Base-by-base conservation (phyloP, 2,797 vertebrate genomes). In the Sebastolobus altivelis region DNA sequence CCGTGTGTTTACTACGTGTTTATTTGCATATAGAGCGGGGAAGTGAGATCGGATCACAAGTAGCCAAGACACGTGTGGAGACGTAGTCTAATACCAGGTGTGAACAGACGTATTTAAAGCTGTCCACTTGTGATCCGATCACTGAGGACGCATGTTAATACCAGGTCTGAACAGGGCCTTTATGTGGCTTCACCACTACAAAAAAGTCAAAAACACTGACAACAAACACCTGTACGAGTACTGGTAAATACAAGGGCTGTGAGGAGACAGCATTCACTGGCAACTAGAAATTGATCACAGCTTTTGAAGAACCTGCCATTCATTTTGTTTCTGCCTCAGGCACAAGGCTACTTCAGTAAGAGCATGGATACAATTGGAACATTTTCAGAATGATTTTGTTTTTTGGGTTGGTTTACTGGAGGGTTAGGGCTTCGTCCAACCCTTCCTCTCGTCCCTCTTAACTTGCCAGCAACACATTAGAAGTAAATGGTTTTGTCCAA, bases 401-500 rank as follows among this genome's bases (percentile, higher is more conserved):
- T 70, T 72, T 4, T 2, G 18, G 37, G 69, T 46, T 46, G 71
- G 81, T 76, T 77, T 59, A 69, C 55, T 77, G 54, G 55, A 72
- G 13, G 22, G 58, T 66, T 66, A 62, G 16, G 54, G 63, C 33
- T 72, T 37, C 27, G 13, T 62, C 80, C 35, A 76, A 33, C 54
- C 40, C 55, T 38, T 38, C 46, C 22, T 38, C 18, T 72, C 75
- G 22, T 77, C 60, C 60, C 25, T 83, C 71, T 88, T 80, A 77
- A 84, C 75, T 81, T 69, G 66, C 76, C 80, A 81, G 72, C 72
- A 58, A 43, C 54, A 75, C 70, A 88, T 87, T 81, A 76, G 61
- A 81, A 80, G 75, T 60, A 85, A 89, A 88, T 65, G 80, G 77
- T 80, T 80, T 83, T 77, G 72, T 81, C 82, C 59, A 65, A 62